Evolutionary conservation across 2,888 invertebrate species (phyloP).

Genomic region (Parochlus steinenii): DNA sequence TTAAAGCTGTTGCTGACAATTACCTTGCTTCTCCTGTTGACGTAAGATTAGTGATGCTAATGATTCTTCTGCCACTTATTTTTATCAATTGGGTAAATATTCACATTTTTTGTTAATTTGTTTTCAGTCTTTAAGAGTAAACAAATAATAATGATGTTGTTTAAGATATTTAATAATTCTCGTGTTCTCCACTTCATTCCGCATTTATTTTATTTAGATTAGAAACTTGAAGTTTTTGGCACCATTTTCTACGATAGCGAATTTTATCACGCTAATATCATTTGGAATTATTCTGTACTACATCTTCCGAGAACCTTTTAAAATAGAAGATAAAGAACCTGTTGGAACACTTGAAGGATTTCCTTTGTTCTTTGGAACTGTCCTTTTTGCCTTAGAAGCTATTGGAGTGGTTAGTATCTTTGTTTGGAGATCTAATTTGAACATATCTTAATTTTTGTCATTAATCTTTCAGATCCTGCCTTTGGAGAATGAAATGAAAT

Average conservation of each 20-base stretch:
- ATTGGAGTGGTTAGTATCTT: conserved; percentile 61
- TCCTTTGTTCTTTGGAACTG: conserved; percentile 91
- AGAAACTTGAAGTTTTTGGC: conserved; percentile 68
- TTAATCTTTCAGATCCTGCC: conserved; percentile 93
- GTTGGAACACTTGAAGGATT: conserved; percentile 50
- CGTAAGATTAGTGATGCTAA: conserved; percentile 50
- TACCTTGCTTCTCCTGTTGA: conserved; percentile 34
- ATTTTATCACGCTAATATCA: conserved; percentile 64
- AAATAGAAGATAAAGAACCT: conserved; percentile 41
- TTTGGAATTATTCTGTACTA: conserved; percentile 77
- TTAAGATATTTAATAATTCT: neutral
- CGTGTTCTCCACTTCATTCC: neutral
- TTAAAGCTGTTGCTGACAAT: conserved; percentile 46
- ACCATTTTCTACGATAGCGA: conserved; percentile 79
- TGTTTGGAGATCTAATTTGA: too few species aligned
- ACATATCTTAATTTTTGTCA: too few species aligned
- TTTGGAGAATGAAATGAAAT: conserved; percentile 87
- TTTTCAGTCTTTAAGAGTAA: too few species aligned
- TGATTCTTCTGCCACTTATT: conserved; percentile 55
- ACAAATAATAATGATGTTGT: too few species aligned
- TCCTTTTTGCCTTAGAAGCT: conserved; percentile 89
- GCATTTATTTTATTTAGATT: neutral
- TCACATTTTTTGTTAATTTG: conserved; percentile 73
- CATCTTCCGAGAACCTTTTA: conserved; percentile 54
- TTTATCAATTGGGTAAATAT: conserved; percentile 61